Evolutionary conservation across 2,113 vertebrate species (phyloP).

Genomic region (Todiramphus chloris): DNA sequence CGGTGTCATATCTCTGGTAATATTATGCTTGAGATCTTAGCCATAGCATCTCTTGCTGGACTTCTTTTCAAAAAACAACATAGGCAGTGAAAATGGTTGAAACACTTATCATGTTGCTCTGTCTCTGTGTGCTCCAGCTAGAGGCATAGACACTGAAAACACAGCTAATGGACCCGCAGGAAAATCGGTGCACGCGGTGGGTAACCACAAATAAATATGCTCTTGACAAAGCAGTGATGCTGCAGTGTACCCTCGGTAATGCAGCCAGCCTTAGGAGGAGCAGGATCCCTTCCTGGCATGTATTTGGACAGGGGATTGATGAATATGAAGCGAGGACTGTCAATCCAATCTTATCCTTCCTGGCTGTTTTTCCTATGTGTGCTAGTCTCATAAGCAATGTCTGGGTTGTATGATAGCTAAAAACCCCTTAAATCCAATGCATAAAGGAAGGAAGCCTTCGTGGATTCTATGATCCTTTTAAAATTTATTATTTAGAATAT

Average conservation of each 20-base stretch:
- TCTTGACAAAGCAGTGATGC: not conserved
- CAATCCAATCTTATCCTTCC: not conserved
- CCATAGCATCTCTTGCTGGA: not conserved
- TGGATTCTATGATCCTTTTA: not conserved
- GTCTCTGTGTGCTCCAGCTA: not conserved
- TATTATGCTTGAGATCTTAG: not conserved
- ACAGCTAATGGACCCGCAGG: not conserved
- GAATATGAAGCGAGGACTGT: not conserved
- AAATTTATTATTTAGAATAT: not conserved
- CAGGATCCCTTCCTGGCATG: not conserved
- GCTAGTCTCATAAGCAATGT: not conserved
- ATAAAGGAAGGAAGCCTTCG: not conserved
- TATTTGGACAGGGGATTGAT: not conserved
- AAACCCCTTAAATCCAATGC: not conserved
- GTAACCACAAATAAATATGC: not conserved
- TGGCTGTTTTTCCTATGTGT: not conserved
- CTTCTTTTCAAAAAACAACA: not conserved
- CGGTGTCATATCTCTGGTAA: not conserved
- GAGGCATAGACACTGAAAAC: not conserved
- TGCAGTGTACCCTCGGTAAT: not conserved
- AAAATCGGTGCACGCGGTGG: not conserved
- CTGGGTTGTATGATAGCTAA: not conserved
- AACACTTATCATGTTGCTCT: accelerated
- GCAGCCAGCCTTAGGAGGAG: not conserved
- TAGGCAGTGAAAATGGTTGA: not conserved